Evolutionary conservation across 2,797 vertebrate genomes (phyloP), one percentile per base, ranked within the genome.

Genomic region (Megaceryle alcyon): DNA sequence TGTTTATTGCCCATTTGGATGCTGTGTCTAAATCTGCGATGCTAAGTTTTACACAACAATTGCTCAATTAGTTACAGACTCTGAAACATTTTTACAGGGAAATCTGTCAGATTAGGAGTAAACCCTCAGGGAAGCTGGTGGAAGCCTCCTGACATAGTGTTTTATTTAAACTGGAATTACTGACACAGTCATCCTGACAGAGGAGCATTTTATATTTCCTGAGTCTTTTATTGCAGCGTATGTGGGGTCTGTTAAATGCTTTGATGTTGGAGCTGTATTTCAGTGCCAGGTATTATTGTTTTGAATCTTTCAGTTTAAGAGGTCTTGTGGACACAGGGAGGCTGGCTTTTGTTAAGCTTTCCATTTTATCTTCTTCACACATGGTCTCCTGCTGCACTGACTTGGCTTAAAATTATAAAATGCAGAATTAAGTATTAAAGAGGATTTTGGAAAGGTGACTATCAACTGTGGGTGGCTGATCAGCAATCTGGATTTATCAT

Each of bases 271-370:
- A 85, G 61, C 46, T 88, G 19, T 82, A 31, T 59, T 83, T 60
- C 61, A 82, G 41, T 76, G 54, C 49, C 65, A 82, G 33, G 37
- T 65, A 31, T 92, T 91, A 28, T 46, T 92, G 89, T 69, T 82
- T 83, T 0, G 0, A 75, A 26, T 92, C 57, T 75, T 94, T 71
- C 65, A 70, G 68, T 44, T 85, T 91, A 71, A 87, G 37, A 69
- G 35, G 51, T 94, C 54, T 91, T 0, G 0, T 16, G 43, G 33
- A 86, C 17, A 2, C 10, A 14, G 10, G 39, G 72, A 93, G 49
- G 65, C 92, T 96, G 89, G 1, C 71, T 93, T 94, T 94, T 85
- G 68, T 93, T 96, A 92, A 89, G 49, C 61, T 93, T 94, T 82
- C 64, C 15, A 7, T 64, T 82, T 95, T 79, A 82, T 95, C 43